Evolutionary conservation across 37 sponge, comb jelly and placozoan genomes (phyloP).

Genomic region (Dysidea cf. avara): DNA sequence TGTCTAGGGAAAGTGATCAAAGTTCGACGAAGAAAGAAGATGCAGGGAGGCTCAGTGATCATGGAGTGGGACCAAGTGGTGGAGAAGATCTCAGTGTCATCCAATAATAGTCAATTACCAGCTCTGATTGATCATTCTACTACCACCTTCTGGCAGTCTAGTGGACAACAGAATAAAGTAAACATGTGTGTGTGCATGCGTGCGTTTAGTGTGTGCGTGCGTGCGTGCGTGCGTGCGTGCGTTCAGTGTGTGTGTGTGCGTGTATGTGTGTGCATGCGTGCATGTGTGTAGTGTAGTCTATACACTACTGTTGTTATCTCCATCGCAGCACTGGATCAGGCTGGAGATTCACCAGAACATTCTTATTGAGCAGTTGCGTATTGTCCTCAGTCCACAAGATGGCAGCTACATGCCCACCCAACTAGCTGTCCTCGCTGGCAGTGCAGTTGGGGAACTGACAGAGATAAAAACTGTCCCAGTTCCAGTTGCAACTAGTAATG

Average conservation of each 20-base stretch:
- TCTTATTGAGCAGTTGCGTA: slow-evolving; percentile 79
- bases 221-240: slow-evolving; percentile 2
- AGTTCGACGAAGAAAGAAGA: slow-evolving; percentile 55
- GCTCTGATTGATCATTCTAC: slow-evolving; percentile 67
- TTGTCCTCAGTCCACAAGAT: slow-evolving; percentile 66
- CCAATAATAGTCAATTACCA: slow-evolving; percentile 53
- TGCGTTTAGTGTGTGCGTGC: too few species aligned
- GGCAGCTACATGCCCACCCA: slow-evolving; percentile 80
- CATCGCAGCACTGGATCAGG: slow-evolving; percentile 92
- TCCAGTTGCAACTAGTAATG: slow-evolving; percentile 36
- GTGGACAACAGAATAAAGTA: slow-evolving; percentile 89
- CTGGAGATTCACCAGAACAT: slow-evolving; percentile 84
- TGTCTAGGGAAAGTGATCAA: too few species aligned
- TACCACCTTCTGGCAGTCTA: slow-evolving; percentile 88
- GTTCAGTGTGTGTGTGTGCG: slow-evolving; percentile 3
- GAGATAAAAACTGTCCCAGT: slow-evolving; percentile 67
- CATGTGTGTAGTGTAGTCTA: neutral
- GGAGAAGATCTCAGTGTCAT: slow-evolving; percentile 62
- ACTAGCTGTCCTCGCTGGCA: slow-evolving; percentile 66
- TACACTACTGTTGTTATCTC: neutral
- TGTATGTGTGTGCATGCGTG: neutral
- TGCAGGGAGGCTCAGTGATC: slow-evolving; percentile 78
- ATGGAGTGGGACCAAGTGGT: slow-evolving; percentile 91
- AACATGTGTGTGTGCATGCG: neutral
- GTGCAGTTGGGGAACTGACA: slow-evolving; percentile 54